Percentiles rank a stretch among this genome's conserved stretches.
phyloP scores from a whole-genome alignment of 2,888 invertebrate genomes.

The Melanostoma scalare region DNA sequence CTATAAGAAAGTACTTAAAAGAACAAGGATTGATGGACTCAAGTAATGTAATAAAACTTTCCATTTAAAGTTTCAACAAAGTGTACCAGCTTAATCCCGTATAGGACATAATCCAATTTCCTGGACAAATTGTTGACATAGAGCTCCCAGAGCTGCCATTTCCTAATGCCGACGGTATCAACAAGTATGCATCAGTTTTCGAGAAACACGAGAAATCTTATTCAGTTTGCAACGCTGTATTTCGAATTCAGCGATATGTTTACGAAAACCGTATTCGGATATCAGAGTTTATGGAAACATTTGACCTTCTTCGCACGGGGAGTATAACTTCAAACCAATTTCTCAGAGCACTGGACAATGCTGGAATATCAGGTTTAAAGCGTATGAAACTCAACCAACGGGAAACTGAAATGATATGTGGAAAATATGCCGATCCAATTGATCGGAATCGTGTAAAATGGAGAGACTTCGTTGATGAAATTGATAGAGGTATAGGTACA shows the following conservation, averaged over 20 bases:
- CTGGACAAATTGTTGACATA: slow-evolving; percentile 86
- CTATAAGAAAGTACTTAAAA: slow-evolving; percentile 85
- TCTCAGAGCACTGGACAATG: slow-evolving; percentile 86
- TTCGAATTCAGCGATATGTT: slow-evolving; percentile 86
- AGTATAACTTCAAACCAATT: slow-evolving; percentile 88
- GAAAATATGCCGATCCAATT: slow-evolving; percentile 88
- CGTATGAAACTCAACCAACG: slow-evolving; percentile 84
- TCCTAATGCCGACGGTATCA: slow-evolving; percentile 74
- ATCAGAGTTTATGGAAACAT: slow-evolving; percentile 88
- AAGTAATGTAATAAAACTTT: slow-evolving; percentile 77
- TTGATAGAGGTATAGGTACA: slow-evolving; percentile 87
- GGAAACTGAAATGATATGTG: slow-evolving; percentile 86
- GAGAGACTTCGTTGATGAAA: slow-evolving; percentile 90
- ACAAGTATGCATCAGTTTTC: slow-evolving; percentile 12
- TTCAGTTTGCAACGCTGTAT: slow-evolving; percentile 77
- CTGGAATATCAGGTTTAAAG: slow-evolving; percentile 85
- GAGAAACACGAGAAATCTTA: slow-evolving; percentile 75
- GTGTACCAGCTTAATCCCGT: slow-evolving; percentile 17
- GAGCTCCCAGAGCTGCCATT: slow-evolving; percentile 86
- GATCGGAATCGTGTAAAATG: slow-evolving; percentile 88
- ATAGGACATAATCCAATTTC: slow-evolving; percentile 84
- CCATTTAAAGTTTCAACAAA: background rate
- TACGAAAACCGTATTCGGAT: slow-evolving; percentile 86
- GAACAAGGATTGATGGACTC: slow-evolving; percentile 83
- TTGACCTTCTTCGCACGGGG: slow-evolving; percentile 87